These are phyloP conservation scores for Onychomys arenicola DNA, from an alignment of 2,797 vertebrate genomes.

Conservation along the genomic window DNA sequence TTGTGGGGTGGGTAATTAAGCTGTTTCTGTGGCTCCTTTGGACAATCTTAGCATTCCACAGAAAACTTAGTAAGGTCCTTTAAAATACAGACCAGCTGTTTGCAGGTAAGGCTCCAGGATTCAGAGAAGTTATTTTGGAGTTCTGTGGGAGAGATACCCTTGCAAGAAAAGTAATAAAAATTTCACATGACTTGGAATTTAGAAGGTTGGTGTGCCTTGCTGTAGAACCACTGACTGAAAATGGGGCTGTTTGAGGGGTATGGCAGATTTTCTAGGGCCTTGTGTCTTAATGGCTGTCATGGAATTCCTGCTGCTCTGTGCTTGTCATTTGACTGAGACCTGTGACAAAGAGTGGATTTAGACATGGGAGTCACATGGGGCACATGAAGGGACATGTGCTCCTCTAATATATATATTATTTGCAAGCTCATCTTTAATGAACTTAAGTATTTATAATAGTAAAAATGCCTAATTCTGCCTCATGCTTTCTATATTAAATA, in stretches of 20 bases:
- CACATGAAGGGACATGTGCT: neutral
- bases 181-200: neutral
- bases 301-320: neutral
- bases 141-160: neutral
- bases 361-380: neutral
- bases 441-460: neutral
- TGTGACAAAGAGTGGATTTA: neutral
- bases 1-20: neutral
- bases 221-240: neutral
- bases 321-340: neutral
- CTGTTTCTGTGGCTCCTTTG: neutral
- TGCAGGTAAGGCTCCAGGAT: neutral
- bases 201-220: neutral
- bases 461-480: neutral
- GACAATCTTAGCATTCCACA: conserved; percentile 32
- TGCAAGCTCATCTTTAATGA: neutral
- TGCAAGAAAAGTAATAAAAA: neutral
- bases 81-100: conserved; percentile 23
- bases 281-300: neutral
- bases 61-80: conserved; percentile 46
- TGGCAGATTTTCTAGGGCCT: neutral
- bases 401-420: neutral
- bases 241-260: neutral
- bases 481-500: neutral
- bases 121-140: neutral